Conservation (phyloP, 2,888 invertebrate species). For the Tinea trinotella region DNA sequence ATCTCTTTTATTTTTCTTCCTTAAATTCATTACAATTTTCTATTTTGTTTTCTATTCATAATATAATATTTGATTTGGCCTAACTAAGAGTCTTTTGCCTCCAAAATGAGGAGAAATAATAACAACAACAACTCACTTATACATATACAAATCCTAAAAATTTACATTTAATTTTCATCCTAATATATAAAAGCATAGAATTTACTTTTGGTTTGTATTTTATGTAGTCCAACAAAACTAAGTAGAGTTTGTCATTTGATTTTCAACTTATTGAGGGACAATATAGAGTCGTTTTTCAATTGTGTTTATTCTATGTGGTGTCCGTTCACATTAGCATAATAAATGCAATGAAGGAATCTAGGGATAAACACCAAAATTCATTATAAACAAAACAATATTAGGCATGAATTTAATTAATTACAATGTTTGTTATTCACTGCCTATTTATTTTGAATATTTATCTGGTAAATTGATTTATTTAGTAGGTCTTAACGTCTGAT, state of each 20-base stretch:
- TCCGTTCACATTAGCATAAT: slow-evolving; percentile 7
- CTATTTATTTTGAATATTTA: not conserved
- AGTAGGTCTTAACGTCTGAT: too few species aligned
- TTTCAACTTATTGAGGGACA: not conserved
- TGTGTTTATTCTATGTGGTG: not conserved
- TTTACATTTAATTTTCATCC: not conserved
- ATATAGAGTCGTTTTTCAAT: not conserved
- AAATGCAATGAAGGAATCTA: slow-evolving; percentile 4
- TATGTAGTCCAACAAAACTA: too few species aligned
- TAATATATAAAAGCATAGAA: not conserved
- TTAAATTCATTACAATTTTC: not conserved
- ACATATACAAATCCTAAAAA: not conserved
- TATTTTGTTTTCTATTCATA: not conserved
- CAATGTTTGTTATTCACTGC: not conserved
- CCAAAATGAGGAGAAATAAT: slow-evolving; percentile 52
- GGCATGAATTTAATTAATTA: not conserved
- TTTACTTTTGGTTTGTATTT: not conserved
- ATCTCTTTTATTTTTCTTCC: too few species aligned
- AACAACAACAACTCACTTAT: not conserved
- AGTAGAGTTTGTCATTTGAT: too few species aligned
- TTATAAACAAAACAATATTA: slow-evolving; percentile 7
- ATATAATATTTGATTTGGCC: slow-evolving; percentile 30
- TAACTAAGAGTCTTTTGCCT: slow-evolving; percentile 60
- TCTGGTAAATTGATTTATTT: too few species aligned
- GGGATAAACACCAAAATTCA: slow-evolving; percentile 10